phyloP scores from a whole-genome alignment of 2,888 invertebrate genomes.

The Scaeva pyrastri region DNA sequence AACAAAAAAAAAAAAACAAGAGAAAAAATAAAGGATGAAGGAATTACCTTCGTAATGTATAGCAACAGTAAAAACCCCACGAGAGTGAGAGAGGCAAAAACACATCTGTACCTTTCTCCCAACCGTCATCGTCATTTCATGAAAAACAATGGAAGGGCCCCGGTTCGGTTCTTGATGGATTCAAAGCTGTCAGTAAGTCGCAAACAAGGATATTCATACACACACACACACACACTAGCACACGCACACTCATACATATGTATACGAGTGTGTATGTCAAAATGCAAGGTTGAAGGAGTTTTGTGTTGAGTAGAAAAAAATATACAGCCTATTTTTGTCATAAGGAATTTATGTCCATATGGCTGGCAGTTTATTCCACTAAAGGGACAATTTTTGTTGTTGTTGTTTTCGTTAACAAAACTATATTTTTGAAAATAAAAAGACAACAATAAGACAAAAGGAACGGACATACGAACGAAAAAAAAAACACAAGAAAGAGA shows the following conservation, averaged over 20 bases:
- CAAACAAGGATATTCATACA: constrained; percentile 26
- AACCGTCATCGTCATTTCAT: background rate
- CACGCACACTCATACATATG: too few relatives aligned
- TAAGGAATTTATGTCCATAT: constrained; percentile 51
- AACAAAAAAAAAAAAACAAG: constrained; percentile 9
- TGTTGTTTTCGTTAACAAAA: background rate
- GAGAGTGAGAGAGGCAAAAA: background rate
- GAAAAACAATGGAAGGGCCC: constrained; percentile 24
- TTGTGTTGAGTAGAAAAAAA: background rate
- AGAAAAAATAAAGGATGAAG: background rate
- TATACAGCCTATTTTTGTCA: constrained; percentile 59
- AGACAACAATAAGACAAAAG: constrained; percentile 22
- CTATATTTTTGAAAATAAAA: constrained; percentile 15
- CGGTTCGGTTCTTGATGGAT: constrained; percentile 49
- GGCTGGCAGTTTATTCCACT: constrained; percentile 37
- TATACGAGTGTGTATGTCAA: background rate
- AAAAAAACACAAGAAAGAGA: background rate
- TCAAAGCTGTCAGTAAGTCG: constrained; percentile 48
- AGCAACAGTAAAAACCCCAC: constrained; percentile 4
- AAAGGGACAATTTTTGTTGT: background rate
- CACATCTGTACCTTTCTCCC: background rate
- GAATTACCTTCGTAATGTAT: constrained; percentile 10
- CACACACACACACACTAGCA: too few relatives aligned
- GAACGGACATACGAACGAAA: background rate
- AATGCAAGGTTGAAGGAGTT: constrained; percentile 20